Evolutionary conservation across 2,888 invertebrate genomes (phyloP), one percentile per base, ranked within the genome.

Genomic region (Cephonodes hylas): DNA sequence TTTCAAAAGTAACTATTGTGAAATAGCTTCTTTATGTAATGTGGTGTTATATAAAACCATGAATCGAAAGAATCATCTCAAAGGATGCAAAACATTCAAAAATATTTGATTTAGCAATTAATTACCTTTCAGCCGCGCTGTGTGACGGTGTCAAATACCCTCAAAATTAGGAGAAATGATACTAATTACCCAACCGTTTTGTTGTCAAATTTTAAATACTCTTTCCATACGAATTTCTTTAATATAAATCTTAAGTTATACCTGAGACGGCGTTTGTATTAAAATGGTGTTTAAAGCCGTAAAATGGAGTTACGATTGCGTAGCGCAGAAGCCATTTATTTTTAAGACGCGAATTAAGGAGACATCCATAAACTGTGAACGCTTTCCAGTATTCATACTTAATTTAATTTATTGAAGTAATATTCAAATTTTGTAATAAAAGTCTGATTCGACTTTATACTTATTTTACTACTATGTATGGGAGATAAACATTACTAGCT

Each of bases 271-370:
- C 18, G 18, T 18, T 27, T 31, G 18, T 31, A 53, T 53, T 53
- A 53, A 53, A 53, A 31, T 31, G 53, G 53, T 31, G 53, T 53
- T 31, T 53, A 53, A 27, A 53, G 31, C 31, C 27, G 31, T 53
- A 53, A 53, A 53, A 31, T 31, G 8, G 53, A 53, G 53, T 31
- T 53, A 31, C 53, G 53, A 31, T 53, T 53, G 27, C 53, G 15
- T 15, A 31, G 53, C 53, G 18, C 53, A 53, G 53, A 27, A 53
- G 27, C 53, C 53, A 53, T 31, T 53, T 53, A 53, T 53, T 53
- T 53, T 53, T 53, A 53, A 53, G 53, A 13, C 53, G 53, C 8
- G 53, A 53, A 53, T 53, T 53, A 53, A 53, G 31, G 31, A 18
- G 31, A 53, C 53, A 53, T 53, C 31, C 27, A 53, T 53, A 53